Conservation (phyloP, 2,113 vertebrate species). For the Sceloporus tristichus region DNA sequence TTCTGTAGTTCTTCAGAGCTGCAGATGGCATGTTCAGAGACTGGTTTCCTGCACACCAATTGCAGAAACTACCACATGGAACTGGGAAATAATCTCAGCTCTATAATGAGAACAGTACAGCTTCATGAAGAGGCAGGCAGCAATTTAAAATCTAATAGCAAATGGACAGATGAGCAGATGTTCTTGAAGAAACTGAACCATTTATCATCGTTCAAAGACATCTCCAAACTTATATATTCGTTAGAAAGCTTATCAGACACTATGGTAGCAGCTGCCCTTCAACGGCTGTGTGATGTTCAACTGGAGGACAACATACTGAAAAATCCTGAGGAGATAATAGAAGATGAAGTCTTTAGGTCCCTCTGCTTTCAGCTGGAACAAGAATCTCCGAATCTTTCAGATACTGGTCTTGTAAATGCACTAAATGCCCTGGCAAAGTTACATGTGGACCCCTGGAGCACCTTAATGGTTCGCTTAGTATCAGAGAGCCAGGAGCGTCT, state of each 20-base stretch:
- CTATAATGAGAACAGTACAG: slow-evolving; percentile 62
- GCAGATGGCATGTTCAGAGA: slow-evolving; percentile 37
- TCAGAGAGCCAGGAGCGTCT: slow-evolving; percentile 83
- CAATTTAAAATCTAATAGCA: slow-evolving; percentile 56
- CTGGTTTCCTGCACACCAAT: slow-evolving; percentile 35
- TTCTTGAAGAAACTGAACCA: slow-evolving; percentile 72
- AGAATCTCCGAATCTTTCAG: slow-evolving; percentile 78
- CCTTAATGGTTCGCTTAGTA: slow-evolving; percentile 79
- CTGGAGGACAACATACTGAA: slow-evolving; percentile 59
- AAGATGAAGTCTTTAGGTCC: slow-evolving; percentile 76
- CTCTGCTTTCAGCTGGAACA: slow-evolving; percentile 85
- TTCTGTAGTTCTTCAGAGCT: not conserved
- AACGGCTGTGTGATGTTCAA: slow-evolving; percentile 86
- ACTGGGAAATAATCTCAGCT: slow-evolving; percentile 67
- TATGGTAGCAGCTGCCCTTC: slow-evolving; percentile 82
- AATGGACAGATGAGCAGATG: slow-evolving; percentile 68
- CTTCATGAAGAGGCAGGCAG: slow-evolving; percentile 62
- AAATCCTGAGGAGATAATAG: slow-evolving; percentile 73
- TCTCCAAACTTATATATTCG: slow-evolving; percentile 80
- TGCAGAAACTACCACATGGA: slow-evolving; percentile 69
- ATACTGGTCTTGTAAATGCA: slow-evolving; percentile 77
- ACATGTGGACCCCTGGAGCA: slow-evolving; percentile 80
- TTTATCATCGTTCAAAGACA: slow-evolving; percentile 77
- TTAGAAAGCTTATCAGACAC: slow-evolving; percentile 76
- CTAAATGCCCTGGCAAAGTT: slow-evolving; percentile 84